phyloP scores from a whole-genome alignment of 2,888 invertebrate genomes.

The Sicus ferrugineus region DNA sequence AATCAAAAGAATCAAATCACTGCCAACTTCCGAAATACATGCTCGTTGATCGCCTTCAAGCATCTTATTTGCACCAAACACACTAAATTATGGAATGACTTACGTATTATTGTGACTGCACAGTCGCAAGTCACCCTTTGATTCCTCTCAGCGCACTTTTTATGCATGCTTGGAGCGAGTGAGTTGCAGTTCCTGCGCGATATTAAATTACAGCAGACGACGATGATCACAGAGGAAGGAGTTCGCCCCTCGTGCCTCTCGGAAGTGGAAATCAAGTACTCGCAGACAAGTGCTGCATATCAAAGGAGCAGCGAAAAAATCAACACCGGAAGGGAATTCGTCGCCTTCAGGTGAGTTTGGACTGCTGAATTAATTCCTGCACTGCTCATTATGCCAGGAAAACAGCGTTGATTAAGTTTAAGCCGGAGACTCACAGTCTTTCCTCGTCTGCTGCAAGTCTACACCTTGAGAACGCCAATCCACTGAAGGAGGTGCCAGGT shows the following conservation, averaged over 20 bases:
- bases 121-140: not conserved
- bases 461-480: no score
- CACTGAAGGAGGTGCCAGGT: no score
- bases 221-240: not conserved
- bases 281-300: constrained; percentile 34
- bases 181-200: constrained; percentile 8
- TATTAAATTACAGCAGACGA: constrained; percentile 16
- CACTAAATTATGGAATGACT: no score
- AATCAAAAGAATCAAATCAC: no score
- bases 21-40: no score
- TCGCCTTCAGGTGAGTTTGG: constrained; percentile 13
- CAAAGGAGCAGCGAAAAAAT: constrained; percentile 16
- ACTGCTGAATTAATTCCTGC: constrained; percentile 29
- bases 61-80: no score
- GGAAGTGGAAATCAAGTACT: constrained; percentile 32
- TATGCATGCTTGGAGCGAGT: constrained; percentile 13
- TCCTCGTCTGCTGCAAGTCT: no score
- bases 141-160: constrained; percentile 15
- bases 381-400: constrained; percentile 19
- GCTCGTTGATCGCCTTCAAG: no score
- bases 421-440: no score
- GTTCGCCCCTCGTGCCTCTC: not conserved
- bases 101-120: not conserved
- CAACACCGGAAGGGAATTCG: constrained; percentile 5
- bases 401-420: constrained; percentile 25